Base-by-base conservation (phyloP, 2,113 vertebrate genomes). In the Sphyrna mokarran region DNA sequence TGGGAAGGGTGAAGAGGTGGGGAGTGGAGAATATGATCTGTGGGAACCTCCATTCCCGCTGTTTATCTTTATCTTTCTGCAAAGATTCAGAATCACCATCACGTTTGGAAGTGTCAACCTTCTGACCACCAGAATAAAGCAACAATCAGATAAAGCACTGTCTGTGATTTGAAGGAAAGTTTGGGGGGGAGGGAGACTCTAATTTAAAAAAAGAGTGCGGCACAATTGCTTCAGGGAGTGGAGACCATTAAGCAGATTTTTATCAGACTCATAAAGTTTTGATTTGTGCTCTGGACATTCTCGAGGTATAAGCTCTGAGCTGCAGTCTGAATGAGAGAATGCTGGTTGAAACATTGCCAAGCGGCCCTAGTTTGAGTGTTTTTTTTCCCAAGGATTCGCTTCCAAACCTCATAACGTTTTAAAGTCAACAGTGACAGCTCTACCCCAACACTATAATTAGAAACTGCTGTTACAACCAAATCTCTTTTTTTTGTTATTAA, bases 401-500 rank as follows among this genome's bases (percentile, higher is more conserved):
- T 70, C n/a, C 93, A 94, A 70, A 94, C 20, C 68, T 94, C 66
- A 69, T 43, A 94, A 94, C 40, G 20, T 70, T 94, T 91, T 68
- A 94, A 94, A 94, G 93, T 94, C 68, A 70, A 69, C 93, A 94
- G 66, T 40, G 37, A 94, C 22, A 43, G 63, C 43, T 68, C n/a
- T 94, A 94, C 29, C 29, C 90, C 90, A 61, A 61, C 63, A 93
- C 90, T 94, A 66, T 70, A 94, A 94, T 94, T 94, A 70, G 93
- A 70, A 94, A 70, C 93, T 94, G 93, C 63, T 94, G 93, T 43
- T 70, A 3, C 61, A 94, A 68, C 90, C 61, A 40, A 40, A 22
- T 43, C 48, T 94, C 37, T 93, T 90, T 90, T 63, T 43, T 68
- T 94, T 94, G 66, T 43, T 70, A 37, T 48, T 94, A 69, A 94